Conservation (phyloP, 1,140 invertebrate species). For the Aphis gossypii region DNA sequence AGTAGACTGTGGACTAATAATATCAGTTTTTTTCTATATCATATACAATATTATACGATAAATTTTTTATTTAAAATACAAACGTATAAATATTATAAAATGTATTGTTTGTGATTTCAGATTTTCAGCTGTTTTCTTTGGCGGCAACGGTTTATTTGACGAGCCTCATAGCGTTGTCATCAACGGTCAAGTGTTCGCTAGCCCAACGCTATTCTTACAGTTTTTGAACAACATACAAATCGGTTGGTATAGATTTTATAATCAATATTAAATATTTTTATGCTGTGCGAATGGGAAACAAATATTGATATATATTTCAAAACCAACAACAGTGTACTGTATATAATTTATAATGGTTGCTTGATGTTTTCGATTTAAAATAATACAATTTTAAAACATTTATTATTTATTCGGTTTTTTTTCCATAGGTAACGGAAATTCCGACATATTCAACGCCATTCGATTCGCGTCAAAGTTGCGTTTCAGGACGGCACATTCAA, state of each 20-base stretch:
- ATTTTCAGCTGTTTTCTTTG: slow-evolving; percentile 82
- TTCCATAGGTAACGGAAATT: slow-evolving; percentile 67
- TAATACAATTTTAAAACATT: background rate
- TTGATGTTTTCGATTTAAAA: background rate
- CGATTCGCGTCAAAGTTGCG: slow-evolving; percentile 76
- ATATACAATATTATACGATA: background rate
- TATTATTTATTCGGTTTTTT: background rate
- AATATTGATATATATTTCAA: background rate
- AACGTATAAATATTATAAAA: background rate
- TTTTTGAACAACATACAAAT: slow-evolving; percentile 72
- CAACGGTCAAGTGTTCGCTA: slow-evolving; percentile 73
- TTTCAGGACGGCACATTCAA: slow-evolving; percentile 84
- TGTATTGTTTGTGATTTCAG: slow-evolving; percentile 63
- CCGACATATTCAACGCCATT: slow-evolving; percentile 79
- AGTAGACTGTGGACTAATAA: no score
- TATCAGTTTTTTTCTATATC: background rate
- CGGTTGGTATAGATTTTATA: slow-evolving; percentile 64
- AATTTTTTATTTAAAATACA: background rate
- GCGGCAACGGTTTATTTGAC: slow-evolving; percentile 76
- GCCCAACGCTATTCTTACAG: slow-evolving; percentile 61
- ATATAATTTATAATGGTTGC: background rate
- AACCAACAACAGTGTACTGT: background rate
- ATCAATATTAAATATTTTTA: background rate
- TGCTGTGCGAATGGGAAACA: background rate
- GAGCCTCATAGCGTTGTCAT: slow-evolving; percentile 74